Conservation (phyloP, 2,888 invertebrate species). For the Ischnus inquisitorius region DNA sequence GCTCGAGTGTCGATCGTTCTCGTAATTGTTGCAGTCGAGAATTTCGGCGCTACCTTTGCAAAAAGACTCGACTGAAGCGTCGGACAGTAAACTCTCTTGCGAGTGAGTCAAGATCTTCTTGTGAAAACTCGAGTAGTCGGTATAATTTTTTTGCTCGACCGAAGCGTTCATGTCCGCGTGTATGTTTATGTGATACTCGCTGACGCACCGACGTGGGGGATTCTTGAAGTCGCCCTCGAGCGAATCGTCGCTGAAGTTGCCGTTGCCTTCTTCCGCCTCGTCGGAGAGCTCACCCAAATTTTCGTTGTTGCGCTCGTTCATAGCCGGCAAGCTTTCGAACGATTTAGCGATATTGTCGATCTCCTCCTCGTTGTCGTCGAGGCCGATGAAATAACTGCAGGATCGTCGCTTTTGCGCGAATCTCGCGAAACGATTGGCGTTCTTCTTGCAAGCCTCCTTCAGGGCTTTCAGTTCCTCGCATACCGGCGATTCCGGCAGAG, state of each 20-base stretch:
- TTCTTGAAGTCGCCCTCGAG: constrained; percentile 89
- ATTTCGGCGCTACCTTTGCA: constrained; percentile 81
- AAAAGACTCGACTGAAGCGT: constrained; percentile 81
- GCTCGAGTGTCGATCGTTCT: constrained; percentile 86
- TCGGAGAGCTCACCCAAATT: constrained; percentile 76
- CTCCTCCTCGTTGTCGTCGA: constrained; percentile 86
- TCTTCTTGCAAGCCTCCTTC: constrained; percentile 80
- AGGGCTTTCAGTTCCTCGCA: constrained; percentile 90
- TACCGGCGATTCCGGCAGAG: constrained; percentile 93
- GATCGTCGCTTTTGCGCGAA: constrained; percentile 87
- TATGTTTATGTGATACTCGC: constrained; percentile 91
- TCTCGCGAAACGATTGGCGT: constrained; percentile 85
- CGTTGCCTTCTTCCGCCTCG: constrained; percentile 87
- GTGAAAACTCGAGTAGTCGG: constrained; percentile 72
- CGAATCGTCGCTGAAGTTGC: constrained; percentile 93
- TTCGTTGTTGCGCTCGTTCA: constrained; percentile 79
- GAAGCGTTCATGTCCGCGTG: constrained; percentile 80
- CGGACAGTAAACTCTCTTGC: constrained; percentile 83
- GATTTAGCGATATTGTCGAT: constrained; percentile 80
- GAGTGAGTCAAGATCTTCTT: constrained; percentile 78
- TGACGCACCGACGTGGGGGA: constrained; percentile 90
- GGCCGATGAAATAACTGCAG: constrained; percentile 89
- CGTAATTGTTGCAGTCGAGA: constrained; percentile 80
- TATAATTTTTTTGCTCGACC: constrained; percentile 71
- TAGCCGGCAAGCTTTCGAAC: constrained; percentile 82